Percentiles rank a stretch among this genome's conserved stretches.
These are phyloP conservation scores for Melanogrammus aeglefinus DNA, from an alignment of 2,797 vertebrate species.

Conservation along the genomic window DNA sequence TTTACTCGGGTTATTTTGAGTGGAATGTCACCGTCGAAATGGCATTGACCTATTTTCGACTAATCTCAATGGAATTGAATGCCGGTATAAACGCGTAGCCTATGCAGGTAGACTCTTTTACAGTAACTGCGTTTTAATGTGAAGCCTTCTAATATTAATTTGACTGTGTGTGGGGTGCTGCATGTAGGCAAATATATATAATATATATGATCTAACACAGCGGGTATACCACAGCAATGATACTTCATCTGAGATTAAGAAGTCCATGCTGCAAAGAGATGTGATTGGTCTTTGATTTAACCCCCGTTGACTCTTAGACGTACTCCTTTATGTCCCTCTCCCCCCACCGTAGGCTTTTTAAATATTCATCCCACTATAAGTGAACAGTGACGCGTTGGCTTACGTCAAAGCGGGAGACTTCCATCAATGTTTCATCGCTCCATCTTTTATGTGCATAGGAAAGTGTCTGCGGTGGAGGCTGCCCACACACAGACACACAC, in stretches of 20 bases:
- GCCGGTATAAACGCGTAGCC: neutral
- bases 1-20: neutral
- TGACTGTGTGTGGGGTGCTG: neutral
- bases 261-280: neutral
- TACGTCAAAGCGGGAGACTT: constrained; percentile 35
- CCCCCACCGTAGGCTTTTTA: constrained; percentile 36
- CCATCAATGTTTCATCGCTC: constrained; percentile 55
- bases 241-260: neutral
- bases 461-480: neutral
- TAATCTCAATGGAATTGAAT: constrained; percentile 11
- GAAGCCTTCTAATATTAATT: neutral
- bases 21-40: constrained; percentile 9
- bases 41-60: constrained; percentile 40
- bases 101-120: neutral
- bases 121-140: neutral
- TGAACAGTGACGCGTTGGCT: constrained; percentile 46
- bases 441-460: constrained; percentile 25
- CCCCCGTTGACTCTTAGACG: constrained; percentile 36
- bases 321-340: constrained; percentile 28
- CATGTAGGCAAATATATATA: neutral
- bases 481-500: too few species aligned
- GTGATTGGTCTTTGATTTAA: neutral
- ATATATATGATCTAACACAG: neutral
- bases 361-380: constrained; percentile 61
- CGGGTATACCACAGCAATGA: neutral